phyloP scores from a whole-genome alignment of 2,888 invertebrate species.

The Tromatobia lineatoria region DNA sequence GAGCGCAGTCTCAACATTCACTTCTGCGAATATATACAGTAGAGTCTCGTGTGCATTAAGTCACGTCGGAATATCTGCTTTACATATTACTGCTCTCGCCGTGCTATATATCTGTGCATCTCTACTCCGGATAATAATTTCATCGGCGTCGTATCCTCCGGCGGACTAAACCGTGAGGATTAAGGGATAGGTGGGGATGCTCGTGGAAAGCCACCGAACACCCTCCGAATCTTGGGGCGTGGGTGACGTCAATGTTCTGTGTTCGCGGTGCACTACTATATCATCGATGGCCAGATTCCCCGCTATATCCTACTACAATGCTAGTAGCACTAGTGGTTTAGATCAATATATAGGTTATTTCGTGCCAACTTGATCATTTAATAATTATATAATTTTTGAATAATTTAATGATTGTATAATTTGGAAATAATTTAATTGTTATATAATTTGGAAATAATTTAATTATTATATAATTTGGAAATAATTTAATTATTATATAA shows the following conservation, averaged over 20 bases:
- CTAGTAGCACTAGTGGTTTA: neutral
- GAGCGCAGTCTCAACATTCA: neutral
- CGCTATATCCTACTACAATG: constrained; percentile 25
- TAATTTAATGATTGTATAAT: no score
- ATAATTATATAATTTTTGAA: no score
- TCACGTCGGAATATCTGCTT: constrained; percentile 33
- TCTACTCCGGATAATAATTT: constrained; percentile 49
- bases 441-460: no score
- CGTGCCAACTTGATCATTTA: no score
- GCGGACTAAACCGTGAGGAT: constrained; percentile 24
- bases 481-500: no score
- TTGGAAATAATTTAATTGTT: no score
- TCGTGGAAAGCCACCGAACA: constrained; percentile 11
- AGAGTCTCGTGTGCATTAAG: neutral
- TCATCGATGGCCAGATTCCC: constrained; percentile 54
- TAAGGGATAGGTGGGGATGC: neutral
- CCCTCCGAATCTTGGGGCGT: constrained; percentile 29
- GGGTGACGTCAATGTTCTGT: constrained; percentile 58
- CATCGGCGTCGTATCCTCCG: constrained; percentile 21
- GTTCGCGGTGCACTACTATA: constrained; percentile 36
- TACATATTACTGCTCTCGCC: constrained; percentile 33
- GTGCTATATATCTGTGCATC: constrained; percentile 6
- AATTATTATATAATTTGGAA: no score
- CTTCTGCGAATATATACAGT: neutral
- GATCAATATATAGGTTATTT: no score